phyloP scores from a whole-genome alignment of 2,797 vertebrate species.

The Orientallactaga sibirica region DNA sequence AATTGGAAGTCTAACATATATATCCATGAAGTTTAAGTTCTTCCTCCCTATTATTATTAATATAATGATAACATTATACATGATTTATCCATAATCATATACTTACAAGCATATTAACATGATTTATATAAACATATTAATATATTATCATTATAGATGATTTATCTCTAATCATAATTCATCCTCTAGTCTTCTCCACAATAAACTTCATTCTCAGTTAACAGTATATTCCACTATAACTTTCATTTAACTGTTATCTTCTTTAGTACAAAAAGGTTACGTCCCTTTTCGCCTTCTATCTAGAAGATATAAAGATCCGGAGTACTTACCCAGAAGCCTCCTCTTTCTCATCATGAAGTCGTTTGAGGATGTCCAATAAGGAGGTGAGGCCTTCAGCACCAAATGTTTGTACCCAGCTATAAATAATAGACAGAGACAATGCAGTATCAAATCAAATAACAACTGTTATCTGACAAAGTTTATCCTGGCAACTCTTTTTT shows the following conservation, averaged over 20 bases:
- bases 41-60: neutral
- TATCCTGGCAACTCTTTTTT: slow-evolving; percentile 3
- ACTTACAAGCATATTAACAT: too few species aligned
- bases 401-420: slow-evolving; percentile 96
- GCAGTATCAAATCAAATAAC: slow-evolving; percentile 21
- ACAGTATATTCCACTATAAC: slow-evolving; percentile 9
- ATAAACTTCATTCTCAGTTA: slow-evolving; percentile 53
- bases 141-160: too few species aligned
- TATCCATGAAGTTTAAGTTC: slow-evolving; percentile 40
- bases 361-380: slow-evolving; percentile 91
- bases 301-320: slow-evolving; percentile 34
- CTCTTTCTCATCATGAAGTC: slow-evolving; percentile 92
- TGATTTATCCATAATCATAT: too few species aligned
- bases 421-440: slow-evolving; percentile 63
- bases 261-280: slow-evolving; percentile 36
- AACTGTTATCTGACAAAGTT: slow-evolving; percentile 16
- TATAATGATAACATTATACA: too few species aligned
- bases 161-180: slow-evolving; percentile 18
- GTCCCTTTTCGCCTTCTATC: neutral
- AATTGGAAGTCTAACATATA: slow-evolving; percentile 13
- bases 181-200: neutral
- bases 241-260: slow-evolving; percentile 55
- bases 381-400: slow-evolving; percentile 93
- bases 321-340: slow-evolving; percentile 86
- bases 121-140: too few species aligned